phyloP scores from a whole-genome alignment of 2,888 invertebrate genomes.

The Stenurella melanura region DNA sequence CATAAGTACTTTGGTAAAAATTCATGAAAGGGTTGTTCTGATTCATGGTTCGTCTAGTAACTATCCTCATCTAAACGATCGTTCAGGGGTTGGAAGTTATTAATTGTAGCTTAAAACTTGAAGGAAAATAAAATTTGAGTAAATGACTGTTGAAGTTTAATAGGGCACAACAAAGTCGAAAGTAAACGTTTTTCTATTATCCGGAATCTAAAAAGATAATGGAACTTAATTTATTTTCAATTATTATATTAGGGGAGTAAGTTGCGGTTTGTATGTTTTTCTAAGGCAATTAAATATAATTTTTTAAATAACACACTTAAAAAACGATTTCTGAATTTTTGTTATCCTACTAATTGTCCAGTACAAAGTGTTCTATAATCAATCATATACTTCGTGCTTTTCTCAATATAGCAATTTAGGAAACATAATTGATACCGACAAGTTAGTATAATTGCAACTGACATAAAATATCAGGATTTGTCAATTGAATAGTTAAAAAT shows the following conservation, averaged over 20 bases:
- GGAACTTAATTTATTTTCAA: slow-evolving; percentile 25
- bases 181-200: slow-evolving; percentile 24
- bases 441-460: too few species aligned
- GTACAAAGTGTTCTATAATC: slow-evolving; percentile 4
- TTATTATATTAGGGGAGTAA: slow-evolving; percentile 10
- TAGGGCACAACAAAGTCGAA: background rate
- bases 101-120: background rate
- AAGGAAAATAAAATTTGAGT: background rate
- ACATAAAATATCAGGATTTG: too few species aligned
- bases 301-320: slow-evolving; percentile 11
- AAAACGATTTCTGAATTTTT: slow-evolving; percentile 11
- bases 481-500: too few species aligned
- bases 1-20: slow-evolving; percentile 16
- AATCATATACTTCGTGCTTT: background rate
- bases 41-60: slow-evolving; percentile 9
- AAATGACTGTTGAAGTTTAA: background rate
- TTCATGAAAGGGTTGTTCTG: slow-evolving; percentile 30
- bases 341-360: too few species aligned
- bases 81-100: slow-evolving; percentile 6
- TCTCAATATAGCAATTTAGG: too few species aligned
- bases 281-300: slow-evolving; percentile 10
- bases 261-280: slow-evolving; percentile 22
- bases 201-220: background rate
- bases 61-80: slow-evolving; percentile 24
- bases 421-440: too few species aligned